phyloP scores from a whole-genome alignment of 37 sponge, comb jelly and placozoan species.

The Bolinopsis microptera region DNA sequence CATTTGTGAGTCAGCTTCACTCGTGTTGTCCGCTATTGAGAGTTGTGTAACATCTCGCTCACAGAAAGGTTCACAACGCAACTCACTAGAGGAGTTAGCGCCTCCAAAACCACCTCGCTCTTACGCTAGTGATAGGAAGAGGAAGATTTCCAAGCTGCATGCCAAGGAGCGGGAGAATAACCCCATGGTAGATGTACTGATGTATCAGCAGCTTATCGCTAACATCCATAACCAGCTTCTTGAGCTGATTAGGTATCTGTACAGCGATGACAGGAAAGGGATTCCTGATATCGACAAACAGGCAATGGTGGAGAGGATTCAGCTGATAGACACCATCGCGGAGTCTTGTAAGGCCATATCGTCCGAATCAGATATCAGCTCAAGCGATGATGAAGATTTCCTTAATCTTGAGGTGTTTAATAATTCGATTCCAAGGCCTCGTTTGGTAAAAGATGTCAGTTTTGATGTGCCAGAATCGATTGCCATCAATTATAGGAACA shows the following conservation, averaged over 20 bases:
- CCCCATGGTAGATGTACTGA: not conserved
- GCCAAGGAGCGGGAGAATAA: conserved; percentile 12
- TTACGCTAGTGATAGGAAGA: not conserved
- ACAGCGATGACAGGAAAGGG: not conserved
- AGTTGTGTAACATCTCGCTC: not conserved
- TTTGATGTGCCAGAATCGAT: not conserved
- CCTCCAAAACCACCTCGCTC: conserved; percentile 45
- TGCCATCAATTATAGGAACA: not conserved
- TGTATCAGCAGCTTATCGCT: not conserved
- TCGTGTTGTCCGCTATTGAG: not conserved
- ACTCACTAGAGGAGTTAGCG: not conserved
- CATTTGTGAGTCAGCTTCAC: not conserved
- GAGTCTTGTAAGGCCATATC: conserved; percentile 12
- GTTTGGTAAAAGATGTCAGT: not conserved
- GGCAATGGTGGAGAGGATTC: not conserved
- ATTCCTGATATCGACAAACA: not conserved
- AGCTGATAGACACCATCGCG: not conserved
- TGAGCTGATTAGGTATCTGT: not conserved
- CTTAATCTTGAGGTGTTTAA: not conserved
- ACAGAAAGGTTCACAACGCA: not conserved
- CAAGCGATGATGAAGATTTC: not conserved
- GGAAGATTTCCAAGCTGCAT: conserved; percentile 27
- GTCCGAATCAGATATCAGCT: not conserved
- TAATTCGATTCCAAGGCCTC: not conserved
- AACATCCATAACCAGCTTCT: not conserved